Conservation (phyloP, 2,797 vertebrate species). For the Poeciliopsis paucimaculata region DNA sequence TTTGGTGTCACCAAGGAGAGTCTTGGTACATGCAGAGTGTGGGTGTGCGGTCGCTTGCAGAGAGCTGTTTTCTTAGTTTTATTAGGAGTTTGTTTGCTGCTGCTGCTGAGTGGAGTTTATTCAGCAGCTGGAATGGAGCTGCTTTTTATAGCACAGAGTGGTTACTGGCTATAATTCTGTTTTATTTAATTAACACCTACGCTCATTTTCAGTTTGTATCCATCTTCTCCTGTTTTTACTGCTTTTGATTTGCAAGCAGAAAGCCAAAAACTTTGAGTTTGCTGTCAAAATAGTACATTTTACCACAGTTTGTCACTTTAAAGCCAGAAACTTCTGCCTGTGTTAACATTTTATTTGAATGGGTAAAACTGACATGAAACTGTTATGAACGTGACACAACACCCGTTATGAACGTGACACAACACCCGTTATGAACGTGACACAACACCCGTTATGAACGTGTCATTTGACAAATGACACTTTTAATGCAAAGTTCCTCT, state of each 20-base stretch:
- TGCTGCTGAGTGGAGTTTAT: conserved; percentile 50
- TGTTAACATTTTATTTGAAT: not conserved
- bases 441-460: too few relatives aligned
- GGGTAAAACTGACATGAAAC: too few relatives aligned
- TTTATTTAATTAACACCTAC: conserved; percentile 50
- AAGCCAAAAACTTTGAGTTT: conserved; percentile 2
- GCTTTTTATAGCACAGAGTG: conserved; percentile 59
- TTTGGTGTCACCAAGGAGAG: conserved; percentile 63
- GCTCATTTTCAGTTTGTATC: conserved; percentile 11
- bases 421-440: too few relatives aligned
- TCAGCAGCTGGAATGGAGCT: conserved; percentile 51
- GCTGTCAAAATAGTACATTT: not conserved
- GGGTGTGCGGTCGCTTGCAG: conserved; percentile 51
- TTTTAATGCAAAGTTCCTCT: too few relatives aligned
- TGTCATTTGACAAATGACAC: too few relatives aligned
- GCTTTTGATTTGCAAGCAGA: not conserved
- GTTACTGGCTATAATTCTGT: conserved; percentile 55
- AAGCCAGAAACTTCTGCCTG: not conserved
- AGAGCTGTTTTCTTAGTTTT: conserved; percentile 48
- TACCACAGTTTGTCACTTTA: not conserved
- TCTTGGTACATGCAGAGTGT: conserved; percentile 45
- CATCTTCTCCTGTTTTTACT: conserved; percentile 17
- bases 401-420: too few relatives aligned
- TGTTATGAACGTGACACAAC: too few relatives aligned
- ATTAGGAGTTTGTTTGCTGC: conserved; percentile 42